Percentiles rank a stretch among this genome's conserved stretches.
Conservation (phyloP, 2,113 vertebrate species). For the Lynx canadensis region DNA sequence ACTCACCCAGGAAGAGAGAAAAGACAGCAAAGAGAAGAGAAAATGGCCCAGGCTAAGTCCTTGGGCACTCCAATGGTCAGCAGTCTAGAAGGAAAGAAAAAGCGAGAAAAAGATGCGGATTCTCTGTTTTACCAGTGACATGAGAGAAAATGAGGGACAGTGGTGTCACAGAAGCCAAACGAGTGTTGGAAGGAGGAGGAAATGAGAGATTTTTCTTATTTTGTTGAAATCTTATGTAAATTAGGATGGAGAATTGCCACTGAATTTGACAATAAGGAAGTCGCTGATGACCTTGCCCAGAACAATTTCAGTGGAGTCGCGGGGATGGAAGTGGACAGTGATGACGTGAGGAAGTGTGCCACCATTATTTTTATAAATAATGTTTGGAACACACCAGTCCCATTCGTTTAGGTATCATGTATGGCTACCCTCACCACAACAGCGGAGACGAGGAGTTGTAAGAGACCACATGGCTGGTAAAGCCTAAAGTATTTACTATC, state of each 20-base stretch:
- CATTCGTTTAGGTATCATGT: not conserved
- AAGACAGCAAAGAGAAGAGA: not conserved
- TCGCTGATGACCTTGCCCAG: not conserved
- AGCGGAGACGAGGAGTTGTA: not conserved
- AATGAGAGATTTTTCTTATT: not conserved
- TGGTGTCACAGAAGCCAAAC: not conserved
- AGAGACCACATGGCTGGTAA: not conserved
- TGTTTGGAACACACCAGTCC: not conserved
- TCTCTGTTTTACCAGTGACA: not conserved
- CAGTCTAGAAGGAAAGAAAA: not conserved
- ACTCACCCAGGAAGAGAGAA: not conserved
- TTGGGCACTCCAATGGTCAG: not conserved
- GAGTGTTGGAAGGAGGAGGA: not conserved
- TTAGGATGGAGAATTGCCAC: not conserved
- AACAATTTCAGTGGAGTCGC: not conserved
- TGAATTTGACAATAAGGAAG: not conserved
- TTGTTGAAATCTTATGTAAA: not conserved
- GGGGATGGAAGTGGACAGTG: not conserved
- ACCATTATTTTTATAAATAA: not conserved
- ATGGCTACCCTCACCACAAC: not conserved
- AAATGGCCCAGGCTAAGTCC: not conserved
- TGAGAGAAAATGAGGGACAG: not conserved
- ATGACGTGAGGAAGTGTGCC: not conserved
- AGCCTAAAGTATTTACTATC: constrained; percentile 7
- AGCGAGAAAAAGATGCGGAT: not conserved